Evolutionary conservation across 2,797 vertebrate species (phyloP), one percentile per base, ranked within the genome.

Genomic region (Botia kubotai): DNA sequence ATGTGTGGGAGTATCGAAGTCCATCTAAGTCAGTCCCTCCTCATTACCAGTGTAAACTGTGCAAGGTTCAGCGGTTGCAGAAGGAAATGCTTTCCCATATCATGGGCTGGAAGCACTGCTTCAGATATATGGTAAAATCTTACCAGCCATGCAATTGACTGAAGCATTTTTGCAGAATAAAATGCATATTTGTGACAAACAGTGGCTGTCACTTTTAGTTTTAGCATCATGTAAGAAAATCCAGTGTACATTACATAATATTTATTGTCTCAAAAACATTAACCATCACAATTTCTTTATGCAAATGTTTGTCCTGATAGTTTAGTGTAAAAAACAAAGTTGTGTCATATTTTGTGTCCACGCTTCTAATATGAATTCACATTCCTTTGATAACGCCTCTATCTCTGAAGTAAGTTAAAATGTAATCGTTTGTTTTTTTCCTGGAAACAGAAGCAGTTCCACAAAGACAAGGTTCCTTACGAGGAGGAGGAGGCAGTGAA

Each of bases 1-100:
- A 92, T 87, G 90, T 95, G 55, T 94, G 94, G 93, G 94, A 95
- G 87, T 95, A 93, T 84, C 93, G 94, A 76, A 95, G 94, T 87
- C 94, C 94, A 17, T 94, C 91, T 81, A 93, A 92, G 86, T 90
- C 91, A 33, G 92, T 94, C 12, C 90, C 90, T 3, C 94, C 94
- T 5, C 94, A 95, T 85, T 95, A 95, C 85, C 91, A 92, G 89
- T 95, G 94, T 83, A 93, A 93, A 84, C 89, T 95, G 19, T 95
- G 94, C 50, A 85, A 85, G 1, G 92, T 95, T 33, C 79, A 87
- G 75, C 89, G 88, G 26, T 63, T 93, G 82, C 94, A 94, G 87
- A 89, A 91, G 71, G 93, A 94, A 50, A 94, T 95, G 85, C 55
- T 91, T 43, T 89, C 92, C 77, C 94, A 95, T 12, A 85, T 94